phyloP scores from a whole-genome alignment of 2,888 invertebrate genomes.

The Hesperia comma region DNA sequence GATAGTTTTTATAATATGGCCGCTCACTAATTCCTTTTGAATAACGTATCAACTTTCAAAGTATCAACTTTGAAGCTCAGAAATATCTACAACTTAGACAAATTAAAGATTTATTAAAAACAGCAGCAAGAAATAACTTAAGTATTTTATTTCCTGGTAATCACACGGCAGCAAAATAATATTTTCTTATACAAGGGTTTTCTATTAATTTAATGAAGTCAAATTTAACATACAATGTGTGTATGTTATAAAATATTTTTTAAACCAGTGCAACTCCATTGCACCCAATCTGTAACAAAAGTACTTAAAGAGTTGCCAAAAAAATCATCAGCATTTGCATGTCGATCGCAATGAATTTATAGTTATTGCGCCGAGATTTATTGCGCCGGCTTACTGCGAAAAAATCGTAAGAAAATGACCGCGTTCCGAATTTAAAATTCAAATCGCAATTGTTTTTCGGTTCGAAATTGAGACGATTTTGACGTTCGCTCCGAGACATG shows the following conservation, averaged over 20 bases:
- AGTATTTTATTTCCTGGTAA: too few species aligned
- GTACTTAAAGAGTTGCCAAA: constrained; percentile 69
- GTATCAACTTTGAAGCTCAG: too few species aligned
- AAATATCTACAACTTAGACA: too few species aligned
- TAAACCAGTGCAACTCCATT: constrained; percentile 50
- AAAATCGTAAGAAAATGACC: constrained; percentile 77
- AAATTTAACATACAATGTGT: too few species aligned
- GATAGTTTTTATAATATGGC: too few species aligned
- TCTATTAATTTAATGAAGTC: too few species aligned
- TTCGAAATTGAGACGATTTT: constrained; percentile 81
- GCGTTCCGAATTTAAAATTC: constrained; percentile 77
- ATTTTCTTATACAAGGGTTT: too few species aligned
- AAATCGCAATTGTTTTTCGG: constrained; percentile 78
- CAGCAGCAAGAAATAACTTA: too few species aligned
- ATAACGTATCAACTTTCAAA: too few species aligned
- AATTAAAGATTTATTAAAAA: too few species aligned
- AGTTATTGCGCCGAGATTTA: constrained; percentile 82
- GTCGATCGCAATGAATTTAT: constrained; percentile 84
- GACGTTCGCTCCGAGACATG: constrained; percentile 73
- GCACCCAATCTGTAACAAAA: constrained; percentile 56
- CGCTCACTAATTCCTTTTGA: too few species aligned
- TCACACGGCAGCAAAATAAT: too few species aligned
- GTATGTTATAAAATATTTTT: background rate
- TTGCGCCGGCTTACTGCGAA: constrained; percentile 70
- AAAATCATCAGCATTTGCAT: constrained; percentile 80